phyloP scores from a whole-genome alignment of 2,888 invertebrate species.

The Amphipyra berbera region DNA sequence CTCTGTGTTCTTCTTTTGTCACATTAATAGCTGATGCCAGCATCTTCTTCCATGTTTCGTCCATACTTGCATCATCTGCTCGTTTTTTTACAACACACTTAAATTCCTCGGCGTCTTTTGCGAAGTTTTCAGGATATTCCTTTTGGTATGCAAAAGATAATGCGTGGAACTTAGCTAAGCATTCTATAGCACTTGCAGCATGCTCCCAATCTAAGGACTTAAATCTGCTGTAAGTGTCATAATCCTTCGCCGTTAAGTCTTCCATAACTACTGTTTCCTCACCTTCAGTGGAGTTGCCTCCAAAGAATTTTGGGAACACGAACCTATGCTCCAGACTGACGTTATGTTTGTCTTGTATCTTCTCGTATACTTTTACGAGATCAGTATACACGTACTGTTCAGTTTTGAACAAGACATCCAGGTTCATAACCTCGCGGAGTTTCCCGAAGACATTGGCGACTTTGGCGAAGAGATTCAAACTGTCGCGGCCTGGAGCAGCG shows the following conservation, averaged over 20 bases:
- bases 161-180: slow-evolving; percentile 76
- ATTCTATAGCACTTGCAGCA: slow-evolving; percentile 63
- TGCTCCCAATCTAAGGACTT: slow-evolving; percentile 71
- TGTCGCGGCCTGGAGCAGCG: slow-evolving; percentile 37
- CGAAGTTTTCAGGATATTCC: slow-evolving; percentile 68
- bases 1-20: slow-evolving; percentile 60
- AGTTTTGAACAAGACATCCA: slow-evolving; percentile 57
- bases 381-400: slow-evolving; percentile 66
- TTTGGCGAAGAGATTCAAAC: slow-evolving; percentile 71
- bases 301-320: slow-evolving; percentile 66
- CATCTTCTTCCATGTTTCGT: slow-evolving; percentile 49
- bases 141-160: slow-evolving; percentile 74
- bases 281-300: slow-evolving; percentile 51
- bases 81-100: slow-evolving; percentile 17
- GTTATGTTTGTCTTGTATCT: slow-evolving; percentile 59
- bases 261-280: slow-evolving; percentile 73
- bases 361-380: slow-evolving; percentile 50
- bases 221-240: slow-evolving; percentile 57
- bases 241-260: slow-evolving; percentile 69
- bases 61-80: slow-evolving; percentile 17
- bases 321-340: slow-evolving; percentile 60
- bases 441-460: slow-evolving; percentile 63
- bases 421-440: slow-evolving; percentile 55
- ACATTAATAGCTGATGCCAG: slow-evolving; percentile 52
- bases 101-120: slow-evolving; percentile 44